Evolutionary conservation across 2,888 invertebrate species (phyloP), one percentile per base, ranked within the genome.

Genomic region (Palloptera scutellata): DNA sequence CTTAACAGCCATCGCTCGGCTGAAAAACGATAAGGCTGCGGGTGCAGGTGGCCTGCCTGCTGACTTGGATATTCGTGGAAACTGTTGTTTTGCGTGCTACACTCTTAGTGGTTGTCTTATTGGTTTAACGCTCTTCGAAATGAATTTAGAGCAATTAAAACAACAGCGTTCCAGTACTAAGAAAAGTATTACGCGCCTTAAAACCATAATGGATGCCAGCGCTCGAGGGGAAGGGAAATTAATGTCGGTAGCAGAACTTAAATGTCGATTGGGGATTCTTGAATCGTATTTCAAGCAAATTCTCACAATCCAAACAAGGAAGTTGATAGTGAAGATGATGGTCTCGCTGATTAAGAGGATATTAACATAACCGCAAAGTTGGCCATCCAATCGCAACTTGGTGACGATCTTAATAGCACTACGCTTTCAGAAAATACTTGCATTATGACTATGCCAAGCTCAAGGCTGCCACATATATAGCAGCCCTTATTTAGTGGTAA

Each of bases 221-320:
- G 42, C 57, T 9, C 43, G 40, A 13, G 15, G 57, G 40, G 45
- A 64, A 51, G 55, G 40, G n/a, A 55, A 42, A 15, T 6, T 8
- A 12, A 17, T 63, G 10, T 51, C 64, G 19, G 1, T 40, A 9
- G 48, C 51, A 3, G 64, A 64, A 59, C 41, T 58, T 1, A 59
- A 64, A 48, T 64, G 64, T 59, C 40, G 59, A 2, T 64, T 64
- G 15, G 59, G 52, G 13, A 58, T 64, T 52, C 12, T 64, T 15
- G 64, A 64, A 53, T 58, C 52, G 3, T 64, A 64, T 12, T 64
- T 64, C 42, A 64, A 64, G 17, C 64, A 58, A 58, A 13, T 58
- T 3, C 58, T 53, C 15, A 19, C 60, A 13, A 40, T 55, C 12
- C 54, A 66, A 41, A 55, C 61, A 17, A 30, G 51, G 58, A 57